A percentile compares a stretch with the other conserved stretches of the same genome.
These are phyloP conservation scores for Trachurus trachurus DNA, from an alignment of 2,797 vertebrate species.

Conservation along the genomic window DNA sequence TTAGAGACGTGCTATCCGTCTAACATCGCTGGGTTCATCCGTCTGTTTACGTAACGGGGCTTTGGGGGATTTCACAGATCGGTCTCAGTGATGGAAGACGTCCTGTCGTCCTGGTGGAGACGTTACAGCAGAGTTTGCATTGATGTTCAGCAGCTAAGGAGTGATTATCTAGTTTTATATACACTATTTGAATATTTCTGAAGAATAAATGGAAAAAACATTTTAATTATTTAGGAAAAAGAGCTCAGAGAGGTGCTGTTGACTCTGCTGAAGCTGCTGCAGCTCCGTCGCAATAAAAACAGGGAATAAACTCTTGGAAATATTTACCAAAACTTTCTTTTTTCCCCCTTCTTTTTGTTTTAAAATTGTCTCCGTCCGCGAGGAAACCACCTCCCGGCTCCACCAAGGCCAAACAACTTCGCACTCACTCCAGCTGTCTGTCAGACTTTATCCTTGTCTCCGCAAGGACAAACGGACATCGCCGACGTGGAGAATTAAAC, in stretches of 20 bases:
- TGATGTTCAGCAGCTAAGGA: neutral
- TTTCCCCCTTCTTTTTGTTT: neutral
- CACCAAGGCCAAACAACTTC: constrained; percentile 3
- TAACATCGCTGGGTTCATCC: neutral
- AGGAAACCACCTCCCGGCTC: neutral
- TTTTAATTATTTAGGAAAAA: too few species aligned
- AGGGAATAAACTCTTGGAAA: neutral
- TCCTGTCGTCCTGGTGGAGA: neutral
- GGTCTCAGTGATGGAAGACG: neutral
- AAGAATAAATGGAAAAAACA: neutral
- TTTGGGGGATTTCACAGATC: neutral
- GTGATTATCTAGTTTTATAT: too few species aligned
- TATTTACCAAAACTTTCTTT: neutral
- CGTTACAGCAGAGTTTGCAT: too few species aligned
- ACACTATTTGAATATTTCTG: neutral
- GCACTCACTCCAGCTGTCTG: neutral
- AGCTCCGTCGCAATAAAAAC: neutral
- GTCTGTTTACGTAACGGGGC: neutral
- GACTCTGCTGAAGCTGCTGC: neutral
- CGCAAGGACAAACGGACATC: neutral
- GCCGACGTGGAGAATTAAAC: neutral
- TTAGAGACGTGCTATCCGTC: neutral
- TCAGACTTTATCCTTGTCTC: constrained; percentile 3
- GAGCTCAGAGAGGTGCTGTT: too few species aligned
- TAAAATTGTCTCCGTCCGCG: neutral